Evolutionary conservation across 1,140 invertebrate genomes (phyloP).

Genomic region (Drosophila micromelanica): DNA sequence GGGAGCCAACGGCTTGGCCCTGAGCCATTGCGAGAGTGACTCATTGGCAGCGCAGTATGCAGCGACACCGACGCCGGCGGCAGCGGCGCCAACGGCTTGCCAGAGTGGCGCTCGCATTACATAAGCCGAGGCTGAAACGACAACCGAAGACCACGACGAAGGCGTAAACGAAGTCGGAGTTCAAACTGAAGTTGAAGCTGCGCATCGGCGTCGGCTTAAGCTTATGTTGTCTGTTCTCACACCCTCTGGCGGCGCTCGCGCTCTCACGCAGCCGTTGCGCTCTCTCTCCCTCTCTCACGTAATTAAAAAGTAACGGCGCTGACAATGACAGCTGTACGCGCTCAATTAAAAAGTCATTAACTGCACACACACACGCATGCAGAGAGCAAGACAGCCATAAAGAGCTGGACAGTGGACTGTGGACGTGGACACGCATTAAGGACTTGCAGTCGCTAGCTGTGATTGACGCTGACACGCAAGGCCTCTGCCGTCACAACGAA

Average conservation of each 20-base stretch:
- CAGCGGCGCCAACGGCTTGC: slow-evolving; percentile 57
- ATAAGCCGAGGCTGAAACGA: slow-evolving; percentile 47
- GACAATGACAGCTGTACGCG: slow-evolving; percentile 72
- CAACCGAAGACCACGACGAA: slow-evolving; percentile 28
- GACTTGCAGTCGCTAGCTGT: slow-evolving; percentile 45
- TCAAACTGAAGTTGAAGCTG: slow-evolving; percentile 22
- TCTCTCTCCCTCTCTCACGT: slow-evolving; percentile 34
- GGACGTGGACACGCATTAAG: slow-evolving; percentile 42
- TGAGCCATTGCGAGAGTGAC: slow-evolving; percentile 48
- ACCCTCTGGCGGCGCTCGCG: slow-evolving; percentile 9
- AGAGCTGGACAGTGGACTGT: slow-evolving; percentile 25
- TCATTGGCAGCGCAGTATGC: slow-evolving; percentile 45
- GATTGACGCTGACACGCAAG: slow-evolving; percentile 75
- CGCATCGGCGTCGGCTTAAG: slow-evolving; percentile 38
- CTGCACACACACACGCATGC: slow-evolving; percentile 44
- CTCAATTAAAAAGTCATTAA: slow-evolving; percentile 83
- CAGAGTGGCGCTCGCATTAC: slow-evolving; percentile 56
- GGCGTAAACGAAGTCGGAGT: slow-evolving; percentile 1
- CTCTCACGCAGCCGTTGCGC: slow-evolving; percentile 5
- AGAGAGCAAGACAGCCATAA: slow-evolving; percentile 13
- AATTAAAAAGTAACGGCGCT: slow-evolving; percentile 76
- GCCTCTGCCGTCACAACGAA: slow-evolving; percentile 20
- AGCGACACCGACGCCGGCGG: slow-evolving; percentile 24
- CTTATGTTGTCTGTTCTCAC: slow-evolving; percentile 25
- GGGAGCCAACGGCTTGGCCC: slow-evolving; percentile 38